Percentiles rank a stretch among this genome's conserved stretches.
phyloP scores from a whole-genome alignment of 2,113 vertebrate genomes.

The Craseonycteris thonglongyai region DNA sequence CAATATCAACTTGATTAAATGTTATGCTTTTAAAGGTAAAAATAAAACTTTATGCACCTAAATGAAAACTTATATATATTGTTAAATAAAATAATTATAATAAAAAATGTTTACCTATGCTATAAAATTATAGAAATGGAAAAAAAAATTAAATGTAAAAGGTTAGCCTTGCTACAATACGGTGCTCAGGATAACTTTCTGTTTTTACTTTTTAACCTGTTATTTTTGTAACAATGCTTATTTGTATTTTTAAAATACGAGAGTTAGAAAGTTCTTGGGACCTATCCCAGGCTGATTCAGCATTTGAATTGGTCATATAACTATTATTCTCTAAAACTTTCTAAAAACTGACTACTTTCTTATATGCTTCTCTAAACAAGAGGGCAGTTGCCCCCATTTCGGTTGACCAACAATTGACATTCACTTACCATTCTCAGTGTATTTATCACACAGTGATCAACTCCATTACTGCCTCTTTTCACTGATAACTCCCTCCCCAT shows the following conservation, averaged over 20 bases:
- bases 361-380: not conserved
- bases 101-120: not conserved
- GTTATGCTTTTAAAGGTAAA: not conserved
- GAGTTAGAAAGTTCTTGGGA: not conserved
- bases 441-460: slow-evolving; percentile 29
- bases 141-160: not conserved
- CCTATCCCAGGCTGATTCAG: not conserved
- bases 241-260: not conserved
- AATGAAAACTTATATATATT: not conserved
- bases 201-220: not conserved
- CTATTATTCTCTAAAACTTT: not conserved
- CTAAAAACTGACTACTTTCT: not conserved
- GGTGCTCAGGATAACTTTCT: not conserved
- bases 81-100: not conserved
- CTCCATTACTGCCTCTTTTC: not conserved
- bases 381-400: not conserved
- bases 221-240: not conserved
- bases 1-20: not conserved
- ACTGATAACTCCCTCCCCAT: not conserved
- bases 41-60: not conserved
- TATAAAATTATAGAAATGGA: not conserved
- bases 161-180: not conserved
- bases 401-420: slow-evolving; percentile 35
- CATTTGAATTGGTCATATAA: not conserved
- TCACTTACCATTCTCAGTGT: not conserved